Evolutionary conservation across 1,140 invertebrate species (phyloP).

Genomic region (Scaptomyza hsui): DNA sequence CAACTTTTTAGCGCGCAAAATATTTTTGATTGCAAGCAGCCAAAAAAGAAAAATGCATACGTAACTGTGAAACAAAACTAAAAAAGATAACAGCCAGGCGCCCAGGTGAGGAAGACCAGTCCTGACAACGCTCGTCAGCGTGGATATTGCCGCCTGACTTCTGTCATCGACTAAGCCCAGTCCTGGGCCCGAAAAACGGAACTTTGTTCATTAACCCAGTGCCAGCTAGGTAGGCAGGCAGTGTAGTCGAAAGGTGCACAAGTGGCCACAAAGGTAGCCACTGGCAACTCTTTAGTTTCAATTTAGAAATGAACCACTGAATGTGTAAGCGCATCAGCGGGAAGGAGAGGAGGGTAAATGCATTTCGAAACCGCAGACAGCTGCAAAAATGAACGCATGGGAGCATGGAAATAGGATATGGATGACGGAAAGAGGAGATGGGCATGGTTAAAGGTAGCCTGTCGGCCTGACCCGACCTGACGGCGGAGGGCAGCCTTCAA

Average conservation of each 20-base stretch:
- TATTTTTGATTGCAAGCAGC: conserved; percentile 21
- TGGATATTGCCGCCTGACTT: conserved; percentile 3
- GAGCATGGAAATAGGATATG: conserved; percentile 10
- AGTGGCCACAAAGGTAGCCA: conserved; percentile 48
- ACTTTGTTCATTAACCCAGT: conserved; percentile 62
- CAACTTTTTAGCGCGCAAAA: conserved; percentile 9
- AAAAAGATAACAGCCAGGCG: background rate
- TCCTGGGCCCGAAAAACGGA: conserved; percentile 21
- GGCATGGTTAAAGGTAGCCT: background rate
- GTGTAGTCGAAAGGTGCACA: conserved; percentile 50
- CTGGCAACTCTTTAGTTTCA: conserved; percentile 55
- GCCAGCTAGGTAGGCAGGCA: background rate
- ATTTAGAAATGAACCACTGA: conserved; percentile 56
- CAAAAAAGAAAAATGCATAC: background rate
- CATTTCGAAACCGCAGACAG: conserved; percentile 54
- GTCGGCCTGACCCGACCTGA: conserved; percentile 12
- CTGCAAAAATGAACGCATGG: conserved; percentile 35
- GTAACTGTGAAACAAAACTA: background rate
- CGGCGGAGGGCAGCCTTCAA: conserved; percentile 60
- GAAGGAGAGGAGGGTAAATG: conserved; percentile 31
- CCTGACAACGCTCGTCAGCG: conserved; percentile 19
- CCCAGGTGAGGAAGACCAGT: background rate
- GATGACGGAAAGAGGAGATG: background rate
- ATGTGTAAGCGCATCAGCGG: conserved; percentile 23
- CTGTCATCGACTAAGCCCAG: conserved; percentile 31